These are phyloP conservation scores for Murina feae DNA, from an alignment of 2,113 vertebrate species.

Conservation along the genomic window DNA sequence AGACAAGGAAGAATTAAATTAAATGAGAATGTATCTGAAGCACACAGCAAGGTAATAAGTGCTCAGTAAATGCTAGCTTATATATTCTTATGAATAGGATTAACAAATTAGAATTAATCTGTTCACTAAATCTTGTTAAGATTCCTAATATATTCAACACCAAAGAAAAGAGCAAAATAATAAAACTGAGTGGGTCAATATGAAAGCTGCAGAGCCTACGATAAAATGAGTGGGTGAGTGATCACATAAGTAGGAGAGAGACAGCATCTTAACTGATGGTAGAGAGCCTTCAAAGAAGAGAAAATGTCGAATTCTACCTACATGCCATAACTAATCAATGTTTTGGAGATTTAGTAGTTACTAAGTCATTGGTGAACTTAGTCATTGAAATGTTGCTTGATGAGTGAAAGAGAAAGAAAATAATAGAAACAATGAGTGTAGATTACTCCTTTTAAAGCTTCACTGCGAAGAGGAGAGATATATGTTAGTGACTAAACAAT, in stretches of 20 bases:
- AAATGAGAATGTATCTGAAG: neutral
- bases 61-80: neutral
- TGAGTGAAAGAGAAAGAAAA: neutral
- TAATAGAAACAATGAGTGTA: neutral
- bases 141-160: neutral
- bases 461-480: neutral
- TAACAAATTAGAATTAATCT: neutral
- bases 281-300: neutral
- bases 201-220: neutral
- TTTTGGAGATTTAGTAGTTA: neutral
- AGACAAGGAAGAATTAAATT: neutral
- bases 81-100: neutral
- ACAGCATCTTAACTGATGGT: neutral
- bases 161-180: constrained; percentile 11
- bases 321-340: neutral
- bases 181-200: neutral
- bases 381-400: neutral
- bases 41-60: neutral
- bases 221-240: neutral
- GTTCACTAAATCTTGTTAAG: neutral
- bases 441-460: neutral
- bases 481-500: neutral
- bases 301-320: neutral
- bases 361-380: neutral
- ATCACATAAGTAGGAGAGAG: neutral